Evolutionary conservation across 2,113 vertebrate species (phyloP).

Genomic region (Aspidoscelis tigris): DNA sequence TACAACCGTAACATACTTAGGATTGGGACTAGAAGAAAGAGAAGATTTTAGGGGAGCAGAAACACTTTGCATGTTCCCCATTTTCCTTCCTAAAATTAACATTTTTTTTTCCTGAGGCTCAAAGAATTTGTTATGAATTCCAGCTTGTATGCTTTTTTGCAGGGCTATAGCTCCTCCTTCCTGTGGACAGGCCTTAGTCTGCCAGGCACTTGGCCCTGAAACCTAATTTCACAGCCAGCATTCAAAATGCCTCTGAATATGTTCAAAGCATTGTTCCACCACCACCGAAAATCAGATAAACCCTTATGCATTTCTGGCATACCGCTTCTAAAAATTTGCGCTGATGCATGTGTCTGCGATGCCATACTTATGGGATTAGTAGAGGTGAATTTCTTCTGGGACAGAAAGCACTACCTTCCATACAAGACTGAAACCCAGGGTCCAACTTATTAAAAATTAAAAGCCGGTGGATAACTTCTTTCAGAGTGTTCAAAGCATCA

Average conservation of each 20-base stretch:
- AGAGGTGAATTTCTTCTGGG: background rate
- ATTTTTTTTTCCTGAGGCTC: background rate
- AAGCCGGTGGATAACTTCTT: background rate
- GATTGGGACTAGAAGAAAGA: background rate
- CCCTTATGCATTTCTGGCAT: background rate
- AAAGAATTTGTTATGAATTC: background rate
- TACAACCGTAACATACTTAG: background rate
- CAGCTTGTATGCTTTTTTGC: background rate
- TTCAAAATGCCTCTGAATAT: background rate
- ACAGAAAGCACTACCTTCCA: background rate
- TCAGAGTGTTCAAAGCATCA: background rate
- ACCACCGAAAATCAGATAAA: background rate
- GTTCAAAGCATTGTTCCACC: background rate
- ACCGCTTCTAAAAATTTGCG: background rate
- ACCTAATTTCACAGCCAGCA: background rate
- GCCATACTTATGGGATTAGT: background rate
- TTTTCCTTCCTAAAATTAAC: background rate
- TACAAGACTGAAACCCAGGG: background rate
- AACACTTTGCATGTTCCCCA: background rate
- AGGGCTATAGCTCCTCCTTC: background rate
- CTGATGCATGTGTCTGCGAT: background rate
- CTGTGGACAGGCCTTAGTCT: background rate
- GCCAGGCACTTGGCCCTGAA: background rate
- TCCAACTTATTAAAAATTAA: background rate
- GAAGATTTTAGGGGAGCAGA: background rate